Evolutionary conservation across 2,113 vertebrate genomes (phyloP), one percentile per base, ranked within the genome.

Genomic region (Geococcyx californianus): DNA sequence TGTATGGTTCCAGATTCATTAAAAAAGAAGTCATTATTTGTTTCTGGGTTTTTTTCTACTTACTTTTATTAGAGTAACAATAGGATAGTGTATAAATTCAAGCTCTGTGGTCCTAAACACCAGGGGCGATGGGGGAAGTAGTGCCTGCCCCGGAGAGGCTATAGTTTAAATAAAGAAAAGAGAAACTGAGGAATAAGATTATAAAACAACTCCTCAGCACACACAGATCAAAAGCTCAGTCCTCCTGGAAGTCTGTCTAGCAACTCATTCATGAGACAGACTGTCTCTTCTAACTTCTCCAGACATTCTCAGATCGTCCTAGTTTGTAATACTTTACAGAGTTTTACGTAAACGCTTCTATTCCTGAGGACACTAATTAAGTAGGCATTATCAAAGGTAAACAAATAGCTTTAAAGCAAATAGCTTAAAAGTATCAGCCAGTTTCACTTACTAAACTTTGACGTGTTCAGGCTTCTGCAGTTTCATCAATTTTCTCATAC

Each of bases 311-410:
- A 2, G 74, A 60, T 38, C 49, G 66, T 40, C 33, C 56, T 55
- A 31, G 29, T 17, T 91, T 44, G 75, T 49, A 91, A 52, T 93
- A 83, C 19, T 83, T 76, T 8, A 58, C 1, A 4, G 49, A 72
- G 51, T 63, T 88, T 90, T 66, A 83, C 89, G 93, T 59, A 75
- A 87, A 64, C 13, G 74, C n/a, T 89, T 76, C 60, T 63, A 54
- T 82, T 94, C 78, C 78, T 56, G 55, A 76, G 54, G 40, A 75
- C 13, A 14, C 34, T 60, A 72, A 74, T 88, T 75, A 92, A 94
- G 52, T 15, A 70, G 54, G 52, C 26, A 82, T 29, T 85, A 86
- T 67, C 72, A 95, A 92, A 94, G 73, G 60, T 55, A 94, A 93
- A 51, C 73, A 95, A 95, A 85, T 25, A 42, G 31, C 54, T 86